Conservation (phyloP, 1,140 invertebrate species). For the Bombus pascuorum region DNA sequence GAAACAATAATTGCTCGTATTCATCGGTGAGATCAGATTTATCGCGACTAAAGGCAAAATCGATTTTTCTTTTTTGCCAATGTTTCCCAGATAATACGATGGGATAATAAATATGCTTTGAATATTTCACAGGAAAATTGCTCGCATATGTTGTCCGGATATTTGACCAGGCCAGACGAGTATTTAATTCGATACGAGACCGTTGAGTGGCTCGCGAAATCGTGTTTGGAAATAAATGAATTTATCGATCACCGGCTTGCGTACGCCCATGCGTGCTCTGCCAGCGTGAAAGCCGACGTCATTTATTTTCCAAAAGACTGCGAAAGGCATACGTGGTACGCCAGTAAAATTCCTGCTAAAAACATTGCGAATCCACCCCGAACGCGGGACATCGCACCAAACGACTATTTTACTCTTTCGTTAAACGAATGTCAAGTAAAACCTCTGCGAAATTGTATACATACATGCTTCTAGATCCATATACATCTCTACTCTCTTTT, state of each 20-base stretch:
- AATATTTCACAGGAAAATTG: constrained; percentile 47
- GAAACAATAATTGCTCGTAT: constrained; percentile 63
- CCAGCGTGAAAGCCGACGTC: constrained; percentile 1
- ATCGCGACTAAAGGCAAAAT: constrained; percentile 39
- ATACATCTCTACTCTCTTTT: background rate
- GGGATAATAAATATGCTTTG: constrained; percentile 46
- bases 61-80: constrained; percentile 18
- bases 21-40: constrained; percentile 58
- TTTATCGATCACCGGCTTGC: constrained; percentile 45
- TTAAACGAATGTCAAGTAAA: background rate
- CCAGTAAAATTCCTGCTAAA: background rate
- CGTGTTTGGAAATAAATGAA: constrained; percentile 58
- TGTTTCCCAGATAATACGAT: constrained; percentile 30
- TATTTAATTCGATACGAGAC: constrained; percentile 62
- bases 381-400: background rate
- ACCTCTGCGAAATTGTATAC: background rate
- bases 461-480: background rate
- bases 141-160: constrained; percentile 60
- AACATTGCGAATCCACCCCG: background rate
- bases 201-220: constrained; percentile 41
- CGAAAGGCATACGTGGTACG: background rate
- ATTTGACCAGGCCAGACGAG: constrained; percentile 50
- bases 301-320: constrained; percentile 48
- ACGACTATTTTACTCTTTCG: background rate
- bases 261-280: background rate